Conservation (phyloP, 2,888 invertebrate genomes). For the Erannis defoliaria region DNA sequence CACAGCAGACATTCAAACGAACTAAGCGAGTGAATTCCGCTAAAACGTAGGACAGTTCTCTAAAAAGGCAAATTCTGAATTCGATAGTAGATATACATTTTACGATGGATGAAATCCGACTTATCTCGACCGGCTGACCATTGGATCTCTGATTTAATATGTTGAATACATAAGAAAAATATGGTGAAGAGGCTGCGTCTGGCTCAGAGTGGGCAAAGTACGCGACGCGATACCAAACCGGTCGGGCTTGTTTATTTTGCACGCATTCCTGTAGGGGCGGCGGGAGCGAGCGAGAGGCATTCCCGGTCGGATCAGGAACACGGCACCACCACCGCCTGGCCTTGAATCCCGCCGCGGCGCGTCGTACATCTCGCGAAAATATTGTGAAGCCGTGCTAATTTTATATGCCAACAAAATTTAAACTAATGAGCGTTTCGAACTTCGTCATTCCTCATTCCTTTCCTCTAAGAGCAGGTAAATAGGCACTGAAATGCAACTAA, state of each 20-base stretch:
- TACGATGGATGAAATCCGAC: slow-evolving; percentile 46
- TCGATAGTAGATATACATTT: slow-evolving; percentile 35
- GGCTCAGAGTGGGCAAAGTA: slow-evolving; percentile 69
- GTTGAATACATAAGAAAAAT: slow-evolving; percentile 55
- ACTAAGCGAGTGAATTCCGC: slow-evolving; percentile 13
- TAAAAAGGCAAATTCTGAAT: slow-evolving; percentile 34
- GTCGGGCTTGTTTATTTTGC: slow-evolving; percentile 85
- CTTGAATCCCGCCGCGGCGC: slow-evolving; percentile 72
- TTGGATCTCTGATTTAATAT: slow-evolving; percentile 48
- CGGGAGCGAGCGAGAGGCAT: slow-evolving; percentile 76
- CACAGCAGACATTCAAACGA: slow-evolving; percentile 5
- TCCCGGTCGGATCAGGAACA: slow-evolving; percentile 76
- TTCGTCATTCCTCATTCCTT: slow-evolving; percentile 53
- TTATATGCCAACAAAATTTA: slow-evolving; percentile 52
- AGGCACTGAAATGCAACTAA: slow-evolving; percentile 33
- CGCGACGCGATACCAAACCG: slow-evolving; percentile 76
- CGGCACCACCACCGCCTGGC: slow-evolving; percentile 63
- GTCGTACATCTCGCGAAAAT: slow-evolving; percentile 51
- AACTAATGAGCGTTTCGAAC: slow-evolving; percentile 53
- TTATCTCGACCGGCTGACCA: slow-evolving; percentile 50
- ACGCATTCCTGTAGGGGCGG: slow-evolving; percentile 79
- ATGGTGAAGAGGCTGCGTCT: slow-evolving; percentile 67
- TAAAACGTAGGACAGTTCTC: slow-evolving; percentile 10
- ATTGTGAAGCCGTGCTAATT: slow-evolving; percentile 56
- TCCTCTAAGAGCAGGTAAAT: slow-evolving; percentile 42